These are phyloP conservation scores for Phainopepla nitens DNA, from an alignment of 2,113 vertebrate genomes.

Conservation along the genomic window DNA sequence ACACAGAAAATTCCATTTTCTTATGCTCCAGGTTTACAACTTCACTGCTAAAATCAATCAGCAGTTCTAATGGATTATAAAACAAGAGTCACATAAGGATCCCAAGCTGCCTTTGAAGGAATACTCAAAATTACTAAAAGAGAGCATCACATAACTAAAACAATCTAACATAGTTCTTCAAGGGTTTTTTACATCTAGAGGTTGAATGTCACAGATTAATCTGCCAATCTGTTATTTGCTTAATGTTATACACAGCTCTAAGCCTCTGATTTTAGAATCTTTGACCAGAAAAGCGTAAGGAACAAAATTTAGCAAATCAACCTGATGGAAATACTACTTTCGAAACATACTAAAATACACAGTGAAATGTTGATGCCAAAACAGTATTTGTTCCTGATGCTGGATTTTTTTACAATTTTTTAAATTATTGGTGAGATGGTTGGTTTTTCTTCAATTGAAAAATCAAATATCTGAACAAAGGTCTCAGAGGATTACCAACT, in stretches of 20 bases:
- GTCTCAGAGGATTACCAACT: background rate
- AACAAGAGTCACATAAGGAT: background rate
- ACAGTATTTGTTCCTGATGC: background rate
- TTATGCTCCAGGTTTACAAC: background rate
- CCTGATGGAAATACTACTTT: background rate
- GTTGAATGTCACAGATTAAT: background rate
- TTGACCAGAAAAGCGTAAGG: background rate
- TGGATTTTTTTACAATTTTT: background rate
- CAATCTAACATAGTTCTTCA: rapidly evolving
- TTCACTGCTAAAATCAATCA: background rate
- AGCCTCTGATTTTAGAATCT: background rate
- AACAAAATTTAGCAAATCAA: background rate
- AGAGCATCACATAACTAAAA: background rate
- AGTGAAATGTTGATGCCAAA: background rate
- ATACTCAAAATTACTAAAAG: background rate
- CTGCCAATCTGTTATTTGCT: background rate
- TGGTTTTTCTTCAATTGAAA: background rate
- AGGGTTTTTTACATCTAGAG: background rate
- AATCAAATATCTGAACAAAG: background rate
- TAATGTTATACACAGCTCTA: background rate
- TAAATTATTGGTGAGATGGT: rapidly evolving
- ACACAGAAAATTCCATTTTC: background rate
- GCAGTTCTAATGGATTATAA: background rate
- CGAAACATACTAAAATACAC: background rate
- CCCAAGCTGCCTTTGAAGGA: background rate